Base-by-base conservation (phyloP, 2,113 vertebrate species). In the Chaetops frenatus region DNA sequence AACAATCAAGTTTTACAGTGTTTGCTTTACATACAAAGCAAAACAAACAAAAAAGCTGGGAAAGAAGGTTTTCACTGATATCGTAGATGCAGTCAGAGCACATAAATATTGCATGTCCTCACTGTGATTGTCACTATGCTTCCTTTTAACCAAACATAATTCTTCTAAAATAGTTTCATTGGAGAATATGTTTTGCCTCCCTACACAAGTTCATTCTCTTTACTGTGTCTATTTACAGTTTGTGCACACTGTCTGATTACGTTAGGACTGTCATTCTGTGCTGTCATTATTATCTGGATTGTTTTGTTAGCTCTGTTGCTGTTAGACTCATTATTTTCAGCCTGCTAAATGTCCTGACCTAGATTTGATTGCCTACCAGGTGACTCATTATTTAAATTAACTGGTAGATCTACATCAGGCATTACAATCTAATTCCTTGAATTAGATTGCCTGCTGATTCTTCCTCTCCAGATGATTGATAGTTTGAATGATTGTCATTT, bases 381-480 rank as follows among this genome's bases (percentile, higher is more conserved):
- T 97, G 96, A 97, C 88, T 96, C 96, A 95, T 97, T 97, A 96
- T 97, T 97, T 93, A 97, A 97, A 97, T 97, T 96, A 97, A 97
- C 95, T 84, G 40, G 79, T 94, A 90, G 90, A 91, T 85, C 92
- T 94, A 92, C 95, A 97, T 95, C 93, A 96, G 86, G 81, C 95
- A 95, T 93, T 96, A 86, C 85, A 92, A 91, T 86, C 87, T 91
- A 91, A 95, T 97, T 95, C 81, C 88, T 90, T 91, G 88, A 96
- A 97, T 97, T 97, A 91, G 81, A 90, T 95, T 95, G 88, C 91
- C 88, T 82, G 92, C 88, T 96, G 94, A 91, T 96, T 95, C 94
- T 91, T 95, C 91, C 91, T 92, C 91, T 96, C 83, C 67, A 95
- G 61, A 91, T 89, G 93, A 96, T 23, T 96, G 94, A 96, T 97